Evolutionary conservation across 2,888 invertebrate species (phyloP), one percentile per base, ranked within the genome.

Genomic region (Dolomedes plantarius): DNA sequence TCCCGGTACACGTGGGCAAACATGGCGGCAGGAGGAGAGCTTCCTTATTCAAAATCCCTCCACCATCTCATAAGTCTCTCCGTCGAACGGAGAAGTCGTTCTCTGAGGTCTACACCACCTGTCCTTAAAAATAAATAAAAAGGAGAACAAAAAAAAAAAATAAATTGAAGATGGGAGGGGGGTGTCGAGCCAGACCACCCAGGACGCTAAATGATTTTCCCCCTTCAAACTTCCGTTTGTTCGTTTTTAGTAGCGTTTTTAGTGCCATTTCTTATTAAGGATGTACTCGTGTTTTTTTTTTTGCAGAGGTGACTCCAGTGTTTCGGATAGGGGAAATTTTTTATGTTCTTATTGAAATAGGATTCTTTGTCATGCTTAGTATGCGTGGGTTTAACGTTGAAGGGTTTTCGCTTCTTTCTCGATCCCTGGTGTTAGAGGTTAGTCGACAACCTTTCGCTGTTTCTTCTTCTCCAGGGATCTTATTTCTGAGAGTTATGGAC

Each of bases 241-340:
- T 41, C 75, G 29, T 39, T 75, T 56, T 82, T 82, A 82, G 75
- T 82, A 68, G 75, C 71, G 29, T 75, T 75, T 76, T 82, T 75
- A 82, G 82, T 82, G 82, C 75, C 82, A 82, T 27, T n/a, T 82
- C 82, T 75, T 82, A 82, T 82, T 82, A 82, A 75, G 75, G 64
- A 71, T 71, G 81, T 67, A 29, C 46, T 73, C 73, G 28, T 2
- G 56, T 28, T n/a, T 31, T 28, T 19, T n/a, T 32, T 28, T 28
- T 28, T 27, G 27, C 13, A 13, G 67, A n/a, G 68, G 50, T 31
- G 16, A 13, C 41, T 67, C 28, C 29, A 31, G 46, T 46, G 46
- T 46, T 46, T 46, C 9, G 16, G 46, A n/a, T 6, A 16, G 46
- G n/a, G 27, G 50, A 29, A 50, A 19, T 65, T 13, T 50, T 72